A percentile compares a stretch with the other conserved stretches of the same genome.
These are phyloP conservation scores for Archips xylosteana DNA, from an alignment of 2,888 invertebrate genomes.

Conservation along the genomic window DNA sequence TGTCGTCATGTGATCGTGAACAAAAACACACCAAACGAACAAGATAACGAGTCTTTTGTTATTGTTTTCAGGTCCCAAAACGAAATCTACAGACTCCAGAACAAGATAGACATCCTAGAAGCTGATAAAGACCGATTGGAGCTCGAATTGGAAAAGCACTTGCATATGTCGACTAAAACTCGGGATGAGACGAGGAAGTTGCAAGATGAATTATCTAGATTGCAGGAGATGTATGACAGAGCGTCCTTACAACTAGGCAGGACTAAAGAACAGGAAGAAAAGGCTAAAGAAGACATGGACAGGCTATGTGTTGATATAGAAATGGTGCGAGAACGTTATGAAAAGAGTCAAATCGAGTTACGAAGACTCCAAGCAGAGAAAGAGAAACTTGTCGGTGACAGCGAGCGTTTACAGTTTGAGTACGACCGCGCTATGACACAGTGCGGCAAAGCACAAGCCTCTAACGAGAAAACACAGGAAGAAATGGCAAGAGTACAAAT, in stretches of 20 bases:
- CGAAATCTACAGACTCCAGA: conserved; percentile 95
- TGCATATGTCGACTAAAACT: conserved; percentile 91
- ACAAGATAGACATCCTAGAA: conserved; percentile 94
- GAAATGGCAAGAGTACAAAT: conserved; percentile 94
- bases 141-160: conserved; percentile 94
- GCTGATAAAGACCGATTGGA: conserved; percentile 95
- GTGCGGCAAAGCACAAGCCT: conserved; percentile 93
- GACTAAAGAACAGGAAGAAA: conserved; percentile 96
- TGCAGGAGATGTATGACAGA: conserved; percentile 96
- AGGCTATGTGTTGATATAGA: conserved; percentile 92
- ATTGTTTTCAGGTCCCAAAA: conserved; percentile 90
- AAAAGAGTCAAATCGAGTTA: conserved; percentile 94
- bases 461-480: conserved; percentile 95
- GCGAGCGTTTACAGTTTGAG: conserved; percentile 94
- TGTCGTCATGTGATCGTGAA: conserved; percentile 52
- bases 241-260: conserved; percentile 93
- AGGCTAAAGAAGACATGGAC: conserved; percentile 94
- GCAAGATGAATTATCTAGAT: conserved; percentile 93
- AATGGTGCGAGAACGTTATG: conserved; percentile 94
- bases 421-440: conserved; percentile 95
- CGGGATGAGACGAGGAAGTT: conserved; percentile 94
- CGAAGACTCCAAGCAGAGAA: conserved; percentile 93
- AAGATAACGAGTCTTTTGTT: conserved; percentile 21
- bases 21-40: conserved; percentile 30
- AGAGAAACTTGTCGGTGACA: conserved; percentile 93